These are phyloP conservation scores for Coryphaenoides rupestris DNA, from an alignment of 2,113 vertebrate genomes.

Conservation along the genomic window DNA sequence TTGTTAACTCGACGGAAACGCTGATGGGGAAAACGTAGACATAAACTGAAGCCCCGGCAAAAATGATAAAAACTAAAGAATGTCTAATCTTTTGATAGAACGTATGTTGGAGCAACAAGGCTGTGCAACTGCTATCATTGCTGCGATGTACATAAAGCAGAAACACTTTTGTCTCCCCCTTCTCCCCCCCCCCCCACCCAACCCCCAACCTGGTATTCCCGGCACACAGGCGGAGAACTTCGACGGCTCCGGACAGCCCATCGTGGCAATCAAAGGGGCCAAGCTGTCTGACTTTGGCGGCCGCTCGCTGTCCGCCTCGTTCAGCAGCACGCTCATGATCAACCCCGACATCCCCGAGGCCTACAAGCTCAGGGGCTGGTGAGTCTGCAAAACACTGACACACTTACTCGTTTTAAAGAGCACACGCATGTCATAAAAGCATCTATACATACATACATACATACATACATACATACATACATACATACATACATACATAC, in stretches of 20 bases:
- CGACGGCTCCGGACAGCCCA: constrained; percentile 87
- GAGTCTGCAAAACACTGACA: constrained; percentile 37
- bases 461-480: no score
- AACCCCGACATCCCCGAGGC: constrained; percentile 97
- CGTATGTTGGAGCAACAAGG: no score
- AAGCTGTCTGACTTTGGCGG: constrained; percentile 93
- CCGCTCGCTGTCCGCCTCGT: constrained; percentile 88
- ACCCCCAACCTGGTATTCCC: no score
- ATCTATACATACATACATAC: no score
- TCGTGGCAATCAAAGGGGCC: constrained; percentile 92
- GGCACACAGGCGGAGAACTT: constrained; percentile 86
- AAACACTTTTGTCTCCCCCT: no score
- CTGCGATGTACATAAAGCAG: background rate
- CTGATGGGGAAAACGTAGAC: background rate
- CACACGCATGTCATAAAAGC: no score
- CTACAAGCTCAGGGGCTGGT: constrained; percentile 95
- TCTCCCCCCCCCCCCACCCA: no score
- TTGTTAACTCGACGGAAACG: no score
- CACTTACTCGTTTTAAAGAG: no score
- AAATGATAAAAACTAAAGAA: no score
- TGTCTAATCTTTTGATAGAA: no score
- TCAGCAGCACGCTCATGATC: constrained; percentile 87
- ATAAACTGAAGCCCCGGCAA: background rate
- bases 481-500: no score
- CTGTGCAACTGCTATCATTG: background rate